phyloP scores from a whole-genome alignment of 1,140 invertebrate genomes.

The Bombus ignitus region DNA sequence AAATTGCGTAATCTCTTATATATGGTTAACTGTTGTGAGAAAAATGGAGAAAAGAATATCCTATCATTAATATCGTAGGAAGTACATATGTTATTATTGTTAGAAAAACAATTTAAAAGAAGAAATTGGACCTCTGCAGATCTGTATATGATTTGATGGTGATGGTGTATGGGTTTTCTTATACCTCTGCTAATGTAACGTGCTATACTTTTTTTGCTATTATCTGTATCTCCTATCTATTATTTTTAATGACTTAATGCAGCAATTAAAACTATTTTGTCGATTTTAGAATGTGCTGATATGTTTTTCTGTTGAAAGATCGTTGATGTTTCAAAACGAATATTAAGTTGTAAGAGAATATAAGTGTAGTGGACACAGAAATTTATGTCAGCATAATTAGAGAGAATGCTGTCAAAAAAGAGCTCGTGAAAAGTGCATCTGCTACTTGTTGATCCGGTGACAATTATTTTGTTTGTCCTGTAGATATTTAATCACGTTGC shows the following conservation, averaged over 20 bases:
- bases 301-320: slow-evolving; percentile 34
- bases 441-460: slow-evolving; percentile 42
- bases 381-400: slow-evolving; percentile 46
- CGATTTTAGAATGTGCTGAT: slow-evolving; percentile 29
- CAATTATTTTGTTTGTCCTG: slow-evolving; percentile 16
- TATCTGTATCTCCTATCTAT: slow-evolving; percentile 43
- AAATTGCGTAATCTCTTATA: slow-evolving; percentile 44
- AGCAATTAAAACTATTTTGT: slow-evolving; percentile 29
- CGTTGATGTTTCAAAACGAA: not conserved
- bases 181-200: slow-evolving; percentile 55
- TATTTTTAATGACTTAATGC: slow-evolving; percentile 39
- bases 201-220: slow-evolving; percentile 45
- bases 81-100: slow-evolving; percentile 71
- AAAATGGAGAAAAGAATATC: slow-evolving; percentile 1
- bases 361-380: not conserved
- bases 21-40: slow-evolving; percentile 34
- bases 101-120: slow-evolving; percentile 82
- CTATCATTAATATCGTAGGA: slow-evolving; percentile 31
- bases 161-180: slow-evolving; percentile 71
- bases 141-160: slow-evolving; percentile 64
- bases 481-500: slow-evolving; percentile 73
- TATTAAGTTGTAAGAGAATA: not conserved
- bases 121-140: slow-evolving; percentile 52
- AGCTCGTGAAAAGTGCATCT: slow-evolving; percentile 48
- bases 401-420: slow-evolving; percentile 29